Conservation (phyloP, 1,140 invertebrate genomes). For the Leptinotarsa undecemlineata region DNA sequence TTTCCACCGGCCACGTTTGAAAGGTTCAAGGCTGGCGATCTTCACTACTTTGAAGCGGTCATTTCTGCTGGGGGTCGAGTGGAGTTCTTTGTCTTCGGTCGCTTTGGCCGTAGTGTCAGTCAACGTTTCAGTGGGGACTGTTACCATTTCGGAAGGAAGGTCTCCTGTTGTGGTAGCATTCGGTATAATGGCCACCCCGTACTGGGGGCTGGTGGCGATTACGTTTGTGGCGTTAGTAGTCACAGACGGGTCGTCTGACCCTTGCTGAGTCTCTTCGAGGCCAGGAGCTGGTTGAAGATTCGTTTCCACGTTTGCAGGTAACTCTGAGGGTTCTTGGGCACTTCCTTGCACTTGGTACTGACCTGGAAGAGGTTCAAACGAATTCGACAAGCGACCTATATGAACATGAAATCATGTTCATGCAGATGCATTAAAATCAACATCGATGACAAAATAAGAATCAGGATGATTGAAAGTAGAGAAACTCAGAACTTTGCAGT, state of each 20-base stretch:
- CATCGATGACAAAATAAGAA: no score
- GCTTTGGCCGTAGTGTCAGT: conserved; percentile 33
- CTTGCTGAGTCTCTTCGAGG: conserved; percentile 34
- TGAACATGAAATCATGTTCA: no score
- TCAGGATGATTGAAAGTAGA: no score
- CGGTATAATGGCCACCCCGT: conserved; percentile 53
- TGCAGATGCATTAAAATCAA: no score
- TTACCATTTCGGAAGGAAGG: conserved; percentile 37
- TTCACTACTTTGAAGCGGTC: conserved; percentile 96
- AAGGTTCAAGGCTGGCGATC: conserved; percentile 94
- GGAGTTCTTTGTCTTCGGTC: conserved; percentile 49
- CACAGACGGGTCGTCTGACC: conserved; percentile 32
- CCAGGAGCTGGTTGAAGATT: conserved; percentile 30
- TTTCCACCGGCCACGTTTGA: conserved; percentile 91
- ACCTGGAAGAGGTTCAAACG: conserved; percentile 49
- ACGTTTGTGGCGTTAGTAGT: conserved; percentile 48
- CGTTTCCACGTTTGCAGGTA: conserved; percentile 28
- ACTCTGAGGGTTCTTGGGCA: conserved; percentile 44
- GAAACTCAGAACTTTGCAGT: no score
- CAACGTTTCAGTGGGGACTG: conserved; percentile 35
- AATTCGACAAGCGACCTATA: no score
- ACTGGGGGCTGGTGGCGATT: conserved; percentile 56
- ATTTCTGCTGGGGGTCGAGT: conserved; percentile 62
- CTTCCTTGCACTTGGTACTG: conserved; percentile 54
- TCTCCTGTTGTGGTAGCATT: conserved; percentile 39